Conservation (phyloP, 2,113 vertebrate genomes). For the Thamnophis sirtalis region DNA sequence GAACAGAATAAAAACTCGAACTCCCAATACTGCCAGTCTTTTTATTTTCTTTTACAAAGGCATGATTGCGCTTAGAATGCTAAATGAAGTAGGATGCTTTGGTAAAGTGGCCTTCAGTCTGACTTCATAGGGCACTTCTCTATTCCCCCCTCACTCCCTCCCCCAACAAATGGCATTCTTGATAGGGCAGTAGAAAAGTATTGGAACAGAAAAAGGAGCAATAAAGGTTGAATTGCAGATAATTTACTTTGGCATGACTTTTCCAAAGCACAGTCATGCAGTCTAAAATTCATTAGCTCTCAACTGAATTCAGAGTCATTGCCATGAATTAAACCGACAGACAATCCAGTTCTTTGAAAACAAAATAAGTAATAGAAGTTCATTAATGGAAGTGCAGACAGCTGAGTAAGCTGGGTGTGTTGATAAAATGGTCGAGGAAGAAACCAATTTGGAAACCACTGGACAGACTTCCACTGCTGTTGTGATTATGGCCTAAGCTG, state of each 20-base stretch:
- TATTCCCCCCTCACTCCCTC: background rate
- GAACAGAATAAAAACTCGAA: background rate
- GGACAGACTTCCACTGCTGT: background rate
- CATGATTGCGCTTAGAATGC: background rate
- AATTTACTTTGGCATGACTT: background rate
- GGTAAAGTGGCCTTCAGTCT: background rate
- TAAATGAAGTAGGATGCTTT: background rate
- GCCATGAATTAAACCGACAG: background rate
- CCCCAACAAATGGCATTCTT: background rate
- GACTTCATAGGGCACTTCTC: background rate
- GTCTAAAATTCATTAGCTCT: background rate
- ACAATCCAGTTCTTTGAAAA: background rate
- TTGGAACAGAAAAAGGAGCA: background rate
- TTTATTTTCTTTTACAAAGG: background rate
- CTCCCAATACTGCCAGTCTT: background rate
- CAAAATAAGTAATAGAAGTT: background rate
- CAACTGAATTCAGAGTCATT: background rate
- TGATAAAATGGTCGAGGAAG: background rate
- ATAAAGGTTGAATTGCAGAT: conserved; percentile 8
- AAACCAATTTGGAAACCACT: background rate
- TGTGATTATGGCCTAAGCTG: background rate
- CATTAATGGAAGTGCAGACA: background rate
- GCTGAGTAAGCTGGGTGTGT: background rate
- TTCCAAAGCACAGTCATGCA: background rate
- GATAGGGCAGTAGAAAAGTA: background rate